Evolutionary conservation across 2,113 vertebrate species (phyloP), one percentile per base, ranked within the genome.

Genomic region (Grammomys dolichurus): DNA sequence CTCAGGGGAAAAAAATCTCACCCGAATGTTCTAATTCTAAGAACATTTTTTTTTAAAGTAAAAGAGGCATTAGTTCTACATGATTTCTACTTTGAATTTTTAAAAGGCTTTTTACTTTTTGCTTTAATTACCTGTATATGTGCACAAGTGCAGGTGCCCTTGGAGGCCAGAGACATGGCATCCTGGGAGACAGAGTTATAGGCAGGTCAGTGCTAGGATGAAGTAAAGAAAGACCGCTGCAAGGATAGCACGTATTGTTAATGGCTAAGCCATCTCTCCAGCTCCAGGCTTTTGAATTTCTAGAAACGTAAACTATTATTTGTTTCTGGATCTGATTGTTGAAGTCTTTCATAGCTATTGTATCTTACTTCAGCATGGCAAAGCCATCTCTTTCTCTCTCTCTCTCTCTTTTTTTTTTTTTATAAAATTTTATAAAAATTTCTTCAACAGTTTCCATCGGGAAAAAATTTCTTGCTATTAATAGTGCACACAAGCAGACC

Each of bases 21-120:
- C 87, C 75, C 87, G 84, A 90, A 91, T 94, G 96, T 97, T 96
- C 78, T 58, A 94, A 85, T 95, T 95, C 87, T 95, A 92, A 91
- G 82, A 89, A 91, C 54, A 5, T 60, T 67, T 65, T 46, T 65
- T 86, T 93, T 89, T 92, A 20, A 85, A 51, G 56, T 60, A 89
- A 65, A 97, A 96, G 72, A 84, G 90, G 78, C 92, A 95, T 80
- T 58, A 56, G 69, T 93, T 16, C 33, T 92, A 63, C 87, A 95
- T 75, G 51, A 94, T 33, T 22, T 90, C 88, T 80, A 82, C 80
- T 82, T 82, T 33, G 43, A 78, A 10, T 78, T 36, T 51, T 48
- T 31, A 48, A 51, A 31, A 51, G 20, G 46, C 20, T 22, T 51
- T 51, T 77, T 51, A 19, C 7, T 2, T 33, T 54, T 54, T 80